Evolutionary conservation across 2,888 invertebrate species (phyloP).

Genomic region (Bedellia somnulentella): DNA sequence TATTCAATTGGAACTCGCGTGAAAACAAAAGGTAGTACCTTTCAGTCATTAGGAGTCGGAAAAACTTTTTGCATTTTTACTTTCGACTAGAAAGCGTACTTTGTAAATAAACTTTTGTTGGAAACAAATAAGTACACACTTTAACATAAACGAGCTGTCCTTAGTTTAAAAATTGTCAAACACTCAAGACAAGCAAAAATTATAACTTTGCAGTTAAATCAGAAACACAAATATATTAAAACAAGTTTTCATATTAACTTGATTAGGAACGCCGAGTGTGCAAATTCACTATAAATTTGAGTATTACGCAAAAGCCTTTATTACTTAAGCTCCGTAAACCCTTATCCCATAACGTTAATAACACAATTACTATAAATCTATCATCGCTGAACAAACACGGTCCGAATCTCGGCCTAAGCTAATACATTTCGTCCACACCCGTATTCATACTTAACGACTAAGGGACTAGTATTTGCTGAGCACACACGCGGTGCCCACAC

Average conservation of each 20-base stretch:
- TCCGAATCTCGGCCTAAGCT: slow-evolving; percentile 61
- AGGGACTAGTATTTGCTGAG: slow-evolving; percentile 54
- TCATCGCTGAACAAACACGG: slow-evolving; percentile 57
- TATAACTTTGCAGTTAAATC: no score
- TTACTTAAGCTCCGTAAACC: slow-evolving; percentile 60
- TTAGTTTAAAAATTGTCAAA: background rate
- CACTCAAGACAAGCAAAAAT: no score
- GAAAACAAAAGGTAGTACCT: slow-evolving; percentile 52
- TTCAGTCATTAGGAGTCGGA: slow-evolving; percentile 45
- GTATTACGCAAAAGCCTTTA: slow-evolving; percentile 55
- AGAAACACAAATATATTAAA: no score
- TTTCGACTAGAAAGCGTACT: slow-evolving; percentile 23
- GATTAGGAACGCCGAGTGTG: no score
- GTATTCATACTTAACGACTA: slow-evolving; percentile 59
- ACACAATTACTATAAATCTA: slow-evolving; percentile 63
- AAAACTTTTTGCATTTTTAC: slow-evolving; percentile 46
- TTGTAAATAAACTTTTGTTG: slow-evolving; percentile 9
- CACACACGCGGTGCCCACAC: slow-evolving; percentile 57
- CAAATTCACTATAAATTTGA: slow-evolving; percentile 49
- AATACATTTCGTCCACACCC: slow-evolving; percentile 61
- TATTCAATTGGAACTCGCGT: slow-evolving; percentile 48
- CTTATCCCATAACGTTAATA: slow-evolving; percentile 62
- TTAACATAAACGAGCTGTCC: slow-evolving; percentile 3
- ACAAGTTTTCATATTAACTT: no score
- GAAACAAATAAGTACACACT: slow-evolving; percentile 22